Evolutionary conservation across 2,888 invertebrate species (phyloP).

Genomic region (Tuta absoluta): DNA sequence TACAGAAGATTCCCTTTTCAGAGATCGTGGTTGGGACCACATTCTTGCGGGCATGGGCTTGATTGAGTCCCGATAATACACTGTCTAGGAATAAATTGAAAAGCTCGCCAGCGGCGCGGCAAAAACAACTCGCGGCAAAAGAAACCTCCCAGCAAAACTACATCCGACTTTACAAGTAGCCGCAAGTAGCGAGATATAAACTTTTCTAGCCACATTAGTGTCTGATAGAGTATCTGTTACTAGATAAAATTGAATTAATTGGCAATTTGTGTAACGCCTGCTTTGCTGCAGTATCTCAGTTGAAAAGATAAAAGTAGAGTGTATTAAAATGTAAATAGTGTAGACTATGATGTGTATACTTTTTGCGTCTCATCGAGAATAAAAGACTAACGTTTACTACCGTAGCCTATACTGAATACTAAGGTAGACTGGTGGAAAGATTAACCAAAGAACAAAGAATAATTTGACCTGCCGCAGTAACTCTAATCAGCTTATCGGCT

Average conservation of each 20-base stretch:
- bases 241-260: slow-evolving; percentile 16
- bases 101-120: slow-evolving; percentile 18
- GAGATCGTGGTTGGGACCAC: slow-evolving; percentile 52
- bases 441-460: no score
- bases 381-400: no score
- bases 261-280: background rate
- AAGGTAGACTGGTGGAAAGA: no score
- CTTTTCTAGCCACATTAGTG: slow-evolving; percentile 18
- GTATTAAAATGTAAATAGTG: slow-evolving; percentile 2
- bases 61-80: slow-evolving; percentile 60
- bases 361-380: no score
- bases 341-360: no score
- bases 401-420: no score
- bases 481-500: no score
- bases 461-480: no score
- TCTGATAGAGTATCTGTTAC: slow-evolving; percentile 13
- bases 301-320: background rate
- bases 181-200: slow-evolving; percentile 9
- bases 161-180: slow-evolving; percentile 18
- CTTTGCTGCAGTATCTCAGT: background rate
- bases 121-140: slow-evolving; percentile 16
- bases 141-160: background rate
- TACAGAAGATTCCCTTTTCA: slow-evolving; percentile 67
- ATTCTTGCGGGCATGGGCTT: slow-evolving; percentile 59
- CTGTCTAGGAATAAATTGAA: slow-evolving; percentile 58